These are phyloP conservation scores for Agrochola litura DNA, from an alignment of 2,888 invertebrate genomes.

Conservation along the genomic window DNA sequence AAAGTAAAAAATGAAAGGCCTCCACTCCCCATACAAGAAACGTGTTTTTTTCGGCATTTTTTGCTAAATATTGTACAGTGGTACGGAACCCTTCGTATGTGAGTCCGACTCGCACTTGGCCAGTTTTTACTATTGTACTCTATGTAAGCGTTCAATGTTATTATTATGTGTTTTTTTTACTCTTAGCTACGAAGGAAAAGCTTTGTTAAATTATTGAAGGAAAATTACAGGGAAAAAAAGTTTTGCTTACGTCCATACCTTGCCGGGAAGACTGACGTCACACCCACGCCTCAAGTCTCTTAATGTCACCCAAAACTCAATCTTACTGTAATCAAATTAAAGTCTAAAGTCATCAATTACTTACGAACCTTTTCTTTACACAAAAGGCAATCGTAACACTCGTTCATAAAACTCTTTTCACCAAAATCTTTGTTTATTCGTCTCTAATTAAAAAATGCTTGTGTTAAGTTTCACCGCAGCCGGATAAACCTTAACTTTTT, in stretches of 20 bases:
- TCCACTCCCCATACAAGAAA: too few species aligned
- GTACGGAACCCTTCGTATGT: too few species aligned
- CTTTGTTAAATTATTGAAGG: neutral
- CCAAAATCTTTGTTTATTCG: conserved; percentile 20
- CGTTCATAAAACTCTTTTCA: conserved; percentile 11
- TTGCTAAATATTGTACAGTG: too few species aligned
- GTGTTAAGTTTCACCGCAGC: conserved; percentile 40
- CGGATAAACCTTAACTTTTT: conserved; percentile 52
- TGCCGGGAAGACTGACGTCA: neutral
- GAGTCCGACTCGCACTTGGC: too few species aligned
- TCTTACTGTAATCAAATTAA: neutral
- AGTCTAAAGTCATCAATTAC: conserved; percentile 11
- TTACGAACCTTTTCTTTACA: conserved; percentile 10
- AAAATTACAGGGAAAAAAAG: conserved; percentile 23
- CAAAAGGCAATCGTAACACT: conserved; percentile 25
- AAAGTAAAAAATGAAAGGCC: too few species aligned
- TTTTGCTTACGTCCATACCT: conserved; percentile 2
- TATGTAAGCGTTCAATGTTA: neutral
- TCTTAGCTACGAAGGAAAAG: neutral
- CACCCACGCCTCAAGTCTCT: neutral
- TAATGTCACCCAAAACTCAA: conserved; percentile 1
- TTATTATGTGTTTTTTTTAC: neutral
- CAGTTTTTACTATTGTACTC: neutral
- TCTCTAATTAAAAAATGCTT: conserved; percentile 52
- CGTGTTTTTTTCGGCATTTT: too few species aligned